A percentile compares a stretch with the other conserved stretches of the same genome.
Evolutionary conservation across 2,888 invertebrate species (phyloP).

Genomic region (Alviniconcha strummeri): DNA sequence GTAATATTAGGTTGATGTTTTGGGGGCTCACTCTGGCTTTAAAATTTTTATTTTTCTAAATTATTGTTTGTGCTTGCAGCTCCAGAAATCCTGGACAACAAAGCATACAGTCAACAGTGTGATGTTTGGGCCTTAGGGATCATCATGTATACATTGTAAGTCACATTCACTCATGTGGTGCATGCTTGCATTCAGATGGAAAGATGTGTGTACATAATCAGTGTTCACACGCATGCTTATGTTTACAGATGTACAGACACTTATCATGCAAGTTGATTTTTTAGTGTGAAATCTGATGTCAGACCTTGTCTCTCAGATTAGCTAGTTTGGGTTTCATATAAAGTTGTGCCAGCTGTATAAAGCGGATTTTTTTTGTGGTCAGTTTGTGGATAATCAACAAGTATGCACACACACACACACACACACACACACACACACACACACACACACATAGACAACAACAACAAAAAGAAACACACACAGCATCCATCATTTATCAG

Average conservation of each 20-base stretch:
- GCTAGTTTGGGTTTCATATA: too few species aligned
- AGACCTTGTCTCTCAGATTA: too few species aligned
- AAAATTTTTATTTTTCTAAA: conserved; percentile 14
- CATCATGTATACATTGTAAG: conserved; percentile 76
- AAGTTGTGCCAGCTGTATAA: too few species aligned
- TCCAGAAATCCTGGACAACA: conserved; percentile 78
- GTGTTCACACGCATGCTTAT: neutral
- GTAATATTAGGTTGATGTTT: neutral
- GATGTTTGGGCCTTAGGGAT: conserved; percentile 79
- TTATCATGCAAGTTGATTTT: too few species aligned
- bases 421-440: conserved; percentile 13
- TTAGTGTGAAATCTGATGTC: too few species aligned
- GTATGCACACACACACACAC: neutral
- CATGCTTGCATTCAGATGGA: too few species aligned
- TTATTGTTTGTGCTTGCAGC: conserved; percentile 67
- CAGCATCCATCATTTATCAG: too few species aligned
- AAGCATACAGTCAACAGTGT: conserved; percentile 78
- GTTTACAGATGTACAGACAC: neutral
- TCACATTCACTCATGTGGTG: conserved; percentile 25
- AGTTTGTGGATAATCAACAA: neutral
- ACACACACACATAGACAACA: neutral
- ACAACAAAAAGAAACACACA: neutral
- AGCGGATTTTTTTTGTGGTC: neutral
- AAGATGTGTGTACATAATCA: too few species aligned
- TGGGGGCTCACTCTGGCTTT: neutral